phyloP scores from a whole-genome alignment of 2,888 invertebrate species.

The Cheilosia vulpina region DNA sequence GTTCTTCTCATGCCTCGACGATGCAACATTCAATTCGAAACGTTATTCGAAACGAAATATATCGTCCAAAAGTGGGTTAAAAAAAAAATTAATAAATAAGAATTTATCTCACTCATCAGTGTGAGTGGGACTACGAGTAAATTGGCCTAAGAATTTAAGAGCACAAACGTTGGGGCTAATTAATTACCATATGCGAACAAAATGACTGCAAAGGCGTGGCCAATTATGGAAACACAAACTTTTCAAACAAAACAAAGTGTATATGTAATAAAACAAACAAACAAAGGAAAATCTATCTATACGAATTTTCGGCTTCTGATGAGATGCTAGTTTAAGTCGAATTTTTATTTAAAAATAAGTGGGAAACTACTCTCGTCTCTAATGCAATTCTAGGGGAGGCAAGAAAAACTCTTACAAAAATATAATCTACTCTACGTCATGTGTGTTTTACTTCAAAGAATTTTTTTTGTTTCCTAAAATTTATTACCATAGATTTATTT shows the following conservation, averaged over 20 bases:
- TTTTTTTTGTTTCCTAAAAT: conserved; percentile 28
- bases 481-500: conserved; percentile 36
- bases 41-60: not conserved
- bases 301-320: not conserved
- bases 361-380: not conserved
- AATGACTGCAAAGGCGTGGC: conserved; percentile 12
- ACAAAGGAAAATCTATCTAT: not conserved
- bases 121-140: not conserved
- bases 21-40: conserved; percentile 1
- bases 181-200: conserved; percentile 35
- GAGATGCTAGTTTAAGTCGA: conserved; percentile 1
- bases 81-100: not conserved
- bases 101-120: not conserved
- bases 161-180: not conserved
- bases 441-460: conserved; percentile 5
- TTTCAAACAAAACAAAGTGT: not conserved
- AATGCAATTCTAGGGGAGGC: conserved; percentile 26
- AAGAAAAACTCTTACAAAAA: conserved; percentile 2
- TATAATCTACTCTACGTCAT: conserved; percentile 46
- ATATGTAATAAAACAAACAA: not conserved
- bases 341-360: not conserved
- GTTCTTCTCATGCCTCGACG: not conserved
- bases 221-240: not conserved
- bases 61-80: not conserved
- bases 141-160: conserved; percentile 23